Evolutionary conservation across 1,140 invertebrate species (phyloP).

Genomic region (Pogonomyrmex barbatus): DNA sequence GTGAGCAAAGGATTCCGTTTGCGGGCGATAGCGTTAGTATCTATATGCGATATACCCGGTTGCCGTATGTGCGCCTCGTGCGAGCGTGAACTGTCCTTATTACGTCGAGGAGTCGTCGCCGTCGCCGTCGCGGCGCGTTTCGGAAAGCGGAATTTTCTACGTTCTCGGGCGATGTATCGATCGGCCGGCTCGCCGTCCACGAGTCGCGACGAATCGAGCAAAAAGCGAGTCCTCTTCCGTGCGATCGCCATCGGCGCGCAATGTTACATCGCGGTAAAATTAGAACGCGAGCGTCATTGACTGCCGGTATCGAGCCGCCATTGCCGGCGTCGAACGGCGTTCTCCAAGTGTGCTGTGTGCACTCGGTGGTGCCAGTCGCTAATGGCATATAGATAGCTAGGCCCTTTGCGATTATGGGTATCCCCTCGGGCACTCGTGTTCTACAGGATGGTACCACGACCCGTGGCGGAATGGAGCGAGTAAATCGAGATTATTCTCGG

Average conservation of each 20-base stretch:
- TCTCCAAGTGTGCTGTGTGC: neutral
- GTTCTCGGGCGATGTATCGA: conserved; percentile 61
- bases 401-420: conserved; percentile 15
- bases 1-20: conserved; percentile 23
- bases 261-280: conserved; percentile 49
- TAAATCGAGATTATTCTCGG: conserved; percentile 30
- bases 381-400: conserved; percentile 23
- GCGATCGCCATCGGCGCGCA: conserved; percentile 25
- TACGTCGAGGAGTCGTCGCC: conserved; percentile 9
- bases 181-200: conserved; percentile 20
- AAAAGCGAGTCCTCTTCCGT: conserved; percentile 29
- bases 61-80: conserved; percentile 28
- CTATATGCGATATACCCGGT: neutral
- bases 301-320: conserved; percentile 29
- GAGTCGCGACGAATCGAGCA: conserved; percentile 54
- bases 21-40: neutral
- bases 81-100: conserved; percentile 30
- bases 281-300: conserved; percentile 62
- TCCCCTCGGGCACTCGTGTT: neutral
- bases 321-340: conserved; percentile 19
- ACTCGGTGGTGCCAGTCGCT: conserved; percentile 41
- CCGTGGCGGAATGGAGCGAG: neutral
- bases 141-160: conserved; percentile 28
- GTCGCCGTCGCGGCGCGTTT: conserved; percentile 28
- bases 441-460: conserved; percentile 31